Conservation (phyloP, 2,113 vertebrate species). For the Neodon shergylaensis region DNA sequence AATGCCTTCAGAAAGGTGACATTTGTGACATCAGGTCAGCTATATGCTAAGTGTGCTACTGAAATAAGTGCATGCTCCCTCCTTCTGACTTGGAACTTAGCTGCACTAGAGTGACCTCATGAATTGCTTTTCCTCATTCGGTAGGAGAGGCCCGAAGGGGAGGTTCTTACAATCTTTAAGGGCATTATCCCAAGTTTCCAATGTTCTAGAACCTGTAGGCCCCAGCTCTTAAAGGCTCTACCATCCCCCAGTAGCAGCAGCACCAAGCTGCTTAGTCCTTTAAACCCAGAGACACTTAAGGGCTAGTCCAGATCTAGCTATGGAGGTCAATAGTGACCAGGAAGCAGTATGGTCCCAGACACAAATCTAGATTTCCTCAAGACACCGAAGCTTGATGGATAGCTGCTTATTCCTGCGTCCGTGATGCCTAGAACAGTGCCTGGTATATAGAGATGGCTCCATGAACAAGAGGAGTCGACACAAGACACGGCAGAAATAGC, state of each 20-base stretch:
- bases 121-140: not conserved
- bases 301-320: not conserved
- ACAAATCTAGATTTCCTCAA: not conserved
- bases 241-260: not conserved
- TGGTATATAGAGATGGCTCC: not conserved
- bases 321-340: not conserved
- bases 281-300: not conserved
- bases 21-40: not conserved
- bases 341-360: not conserved
- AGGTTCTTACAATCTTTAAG: not conserved
- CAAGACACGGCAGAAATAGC: not conserved
- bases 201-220: not conserved
- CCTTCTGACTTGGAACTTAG: not conserved
- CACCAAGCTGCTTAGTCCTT: not conserved
- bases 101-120: not conserved
- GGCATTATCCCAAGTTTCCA: not conserved
- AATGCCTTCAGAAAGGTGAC: constrained; percentile 17
- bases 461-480: not conserved
- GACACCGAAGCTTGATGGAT: not conserved
- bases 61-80: constrained; percentile 7
- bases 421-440: not conserved
- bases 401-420: not conserved
- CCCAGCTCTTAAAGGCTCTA: not conserved
- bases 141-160: not conserved
- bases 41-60: constrained; percentile 13